Percentiles rank a stretch among this genome's conserved stretches.
phyloP scores from a whole-genome alignment of 2,113 vertebrate genomes.

The Tricholaema leucomelas region DNA sequence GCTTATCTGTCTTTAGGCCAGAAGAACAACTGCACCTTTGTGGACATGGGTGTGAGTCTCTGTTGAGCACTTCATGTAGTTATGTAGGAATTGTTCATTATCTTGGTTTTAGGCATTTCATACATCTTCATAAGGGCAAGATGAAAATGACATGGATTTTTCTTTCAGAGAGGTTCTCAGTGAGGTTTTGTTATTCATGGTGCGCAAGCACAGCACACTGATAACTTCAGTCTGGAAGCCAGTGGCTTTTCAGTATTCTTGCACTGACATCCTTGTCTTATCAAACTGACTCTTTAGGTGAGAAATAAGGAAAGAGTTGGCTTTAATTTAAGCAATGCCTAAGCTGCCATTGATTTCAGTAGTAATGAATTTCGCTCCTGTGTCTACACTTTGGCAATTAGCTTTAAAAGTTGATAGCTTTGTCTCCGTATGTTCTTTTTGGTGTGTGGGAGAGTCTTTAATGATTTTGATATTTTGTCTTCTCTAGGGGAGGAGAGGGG shows the following conservation, averaged over 20 bases:
- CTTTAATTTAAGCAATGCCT: conserved; percentile 1
- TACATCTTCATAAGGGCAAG: neutral
- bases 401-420: conserved; percentile 31
- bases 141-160: neutral
- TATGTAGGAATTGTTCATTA: neutral
- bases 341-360: neutral
- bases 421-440: conserved; percentile 14
- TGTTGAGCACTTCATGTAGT: neutral
- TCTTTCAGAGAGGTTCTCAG: neutral
- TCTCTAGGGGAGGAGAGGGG: neutral
- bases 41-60: neutral
- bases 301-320: conserved; percentile 3
- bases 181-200: neutral
- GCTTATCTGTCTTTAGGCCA: neutral
- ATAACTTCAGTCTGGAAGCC: neutral
- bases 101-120: neutral
- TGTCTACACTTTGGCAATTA: neutral
- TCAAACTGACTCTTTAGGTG: neutral
- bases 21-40: neutral
- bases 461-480: conserved; percentile 32
- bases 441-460: conserved; percentile 16
- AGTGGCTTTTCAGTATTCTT: conserved; percentile 8
- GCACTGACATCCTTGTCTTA: neutral
- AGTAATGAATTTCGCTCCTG: neutral
- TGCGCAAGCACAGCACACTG: neutral